Evolutionary conservation across 2,113 vertebrate species (phyloP), one percentile per base, ranked within the genome.

Genomic region (Rhynchomys soricoides): DNA sequence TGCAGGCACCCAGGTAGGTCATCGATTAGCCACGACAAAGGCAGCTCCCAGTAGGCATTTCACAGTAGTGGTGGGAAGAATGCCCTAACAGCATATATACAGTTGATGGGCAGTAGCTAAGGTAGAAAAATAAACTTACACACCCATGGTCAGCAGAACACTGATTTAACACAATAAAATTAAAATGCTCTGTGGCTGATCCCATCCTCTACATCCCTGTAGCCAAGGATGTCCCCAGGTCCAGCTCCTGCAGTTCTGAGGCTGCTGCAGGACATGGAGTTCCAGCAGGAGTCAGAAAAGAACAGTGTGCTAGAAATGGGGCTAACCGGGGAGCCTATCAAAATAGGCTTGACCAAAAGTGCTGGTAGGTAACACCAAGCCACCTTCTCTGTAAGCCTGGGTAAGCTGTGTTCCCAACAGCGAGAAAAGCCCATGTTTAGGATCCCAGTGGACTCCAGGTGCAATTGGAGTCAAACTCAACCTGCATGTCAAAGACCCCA

Each of bases 21-120:
- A 52, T 86, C 0, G 26, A 83, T 43, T 91, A 93, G 57, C 50
- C 45, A 62, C 34, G 68, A 90, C 92, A 79, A 89, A 37, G 90
- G 73, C 74, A 71, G 52, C 55, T 86, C 89, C 83, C 86, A n/a
- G 82, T 68, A 26, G 89, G 74, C 77, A 21, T 93, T 91, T 94
- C 78, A 70, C 78, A 62, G 74, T 0, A 0, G 37, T 71, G 87
- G 59, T 2, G 0, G 55, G 11, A 16, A 95, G 79, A 93, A 7
- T 88, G 91, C 79, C 89, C 79, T 96, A 91, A 97, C 59, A 90
- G 94, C 52, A 71, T 31, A 15, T 71, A 75, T 59, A 62, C 43
- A 48, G 19, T 34, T 81, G 62, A 85, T 45, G 89, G 43, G 55
- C 78, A 95, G 93, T 3, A 4, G 73, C 22, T 12, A 45, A 90